These are phyloP conservation scores for Gobionotothen gibberifrons DNA, from an alignment of 2,797 vertebrate species.

Conservation along the genomic window DNA sequence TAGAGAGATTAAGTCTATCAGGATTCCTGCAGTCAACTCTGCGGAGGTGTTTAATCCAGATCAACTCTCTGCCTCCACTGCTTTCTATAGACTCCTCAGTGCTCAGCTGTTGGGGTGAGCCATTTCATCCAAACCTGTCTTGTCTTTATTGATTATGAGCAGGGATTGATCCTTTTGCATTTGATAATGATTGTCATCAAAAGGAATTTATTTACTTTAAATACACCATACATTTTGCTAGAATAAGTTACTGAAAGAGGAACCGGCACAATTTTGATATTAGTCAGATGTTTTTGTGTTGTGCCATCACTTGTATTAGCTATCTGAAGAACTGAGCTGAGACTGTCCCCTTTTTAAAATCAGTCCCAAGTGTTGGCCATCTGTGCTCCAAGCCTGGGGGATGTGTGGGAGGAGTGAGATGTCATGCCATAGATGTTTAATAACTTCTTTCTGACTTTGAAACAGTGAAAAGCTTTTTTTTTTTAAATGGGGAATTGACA, in stretches of 20 bases:
- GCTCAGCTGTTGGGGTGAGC: background rate
- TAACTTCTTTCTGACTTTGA: slow-evolving; percentile 47
- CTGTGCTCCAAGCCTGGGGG: slow-evolving; percentile 54
- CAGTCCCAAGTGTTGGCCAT: slow-evolving; percentile 68
- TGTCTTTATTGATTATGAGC: slow-evolving; percentile 6
- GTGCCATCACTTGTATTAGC: slow-evolving; percentile 40
- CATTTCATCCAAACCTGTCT: background rate
- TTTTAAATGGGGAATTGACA: slow-evolving; percentile 53
- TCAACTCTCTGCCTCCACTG: slow-evolving; percentile 33
- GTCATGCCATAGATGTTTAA: slow-evolving; percentile 46
- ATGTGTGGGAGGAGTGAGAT: slow-evolving; percentile 36
- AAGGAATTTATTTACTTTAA: background rate
- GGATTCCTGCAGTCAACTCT: slow-evolving; percentile 70
- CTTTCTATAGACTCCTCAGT: background rate
- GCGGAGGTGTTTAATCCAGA: slow-evolving; percentile 64
- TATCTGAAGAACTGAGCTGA: slow-evolving; percentile 40
- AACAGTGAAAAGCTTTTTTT: slow-evolving; percentile 44
- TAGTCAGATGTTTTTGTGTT: slow-evolving; percentile 45
- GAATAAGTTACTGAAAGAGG: slow-evolving; percentile 13
- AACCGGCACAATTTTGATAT: slow-evolving; percentile 22
- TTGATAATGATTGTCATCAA: background rate
- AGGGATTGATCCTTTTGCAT: slow-evolving; percentile 9
- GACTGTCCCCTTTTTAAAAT: slow-evolving; percentile 49
- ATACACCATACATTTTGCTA: background rate
- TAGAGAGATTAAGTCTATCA: slow-evolving; percentile 80